These are phyloP conservation scores for Serranus cabrilla DNA, from an alignment of 2,797 vertebrate species.

Conservation along the genomic window DNA sequence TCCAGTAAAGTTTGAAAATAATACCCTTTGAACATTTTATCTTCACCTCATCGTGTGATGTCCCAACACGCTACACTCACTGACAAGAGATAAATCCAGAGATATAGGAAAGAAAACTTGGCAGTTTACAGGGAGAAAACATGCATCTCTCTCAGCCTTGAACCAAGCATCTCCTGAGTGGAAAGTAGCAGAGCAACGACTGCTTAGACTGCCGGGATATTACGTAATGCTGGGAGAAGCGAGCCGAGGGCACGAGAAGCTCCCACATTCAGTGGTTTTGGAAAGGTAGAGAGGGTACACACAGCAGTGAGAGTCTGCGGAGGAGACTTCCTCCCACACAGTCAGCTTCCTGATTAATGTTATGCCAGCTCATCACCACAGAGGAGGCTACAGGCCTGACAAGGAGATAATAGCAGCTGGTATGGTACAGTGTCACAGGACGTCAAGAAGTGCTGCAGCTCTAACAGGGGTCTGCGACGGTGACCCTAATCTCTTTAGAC, in stretches of 20 bases:
- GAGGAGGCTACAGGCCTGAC: constrained; percentile 70
- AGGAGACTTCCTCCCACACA: constrained; percentile 69
- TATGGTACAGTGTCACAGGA: constrained; percentile 51
- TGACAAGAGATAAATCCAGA: background rate
- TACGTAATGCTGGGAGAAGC: constrained; percentile 56
- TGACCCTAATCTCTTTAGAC: constrained; percentile 60
- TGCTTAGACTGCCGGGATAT: constrained; percentile 44
- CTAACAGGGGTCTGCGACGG: constrained; percentile 26
- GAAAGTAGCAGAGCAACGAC: constrained; percentile 4
- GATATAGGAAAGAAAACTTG: too few relatives aligned
- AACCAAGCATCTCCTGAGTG: constrained; percentile 33
- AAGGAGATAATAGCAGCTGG: constrained; percentile 70
- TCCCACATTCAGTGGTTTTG: constrained; percentile 53
- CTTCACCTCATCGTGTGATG: background rate
- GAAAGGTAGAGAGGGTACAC: constrained; percentile 54
- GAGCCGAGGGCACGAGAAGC: constrained; percentile 54
- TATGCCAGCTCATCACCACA: constrained; percentile 68
- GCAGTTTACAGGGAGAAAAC: background rate
- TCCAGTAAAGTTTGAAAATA: background rate
- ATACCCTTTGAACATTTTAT: background rate
- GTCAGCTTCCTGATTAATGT: constrained; percentile 69
- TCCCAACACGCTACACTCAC: background rate
- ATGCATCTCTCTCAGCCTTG: constrained; percentile 10
- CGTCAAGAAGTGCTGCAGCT: constrained; percentile 37
- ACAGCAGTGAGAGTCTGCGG: constrained; percentile 47